Conservation (phyloP, 2,113 vertebrate species). For the Jaculus jaculus region DNA sequence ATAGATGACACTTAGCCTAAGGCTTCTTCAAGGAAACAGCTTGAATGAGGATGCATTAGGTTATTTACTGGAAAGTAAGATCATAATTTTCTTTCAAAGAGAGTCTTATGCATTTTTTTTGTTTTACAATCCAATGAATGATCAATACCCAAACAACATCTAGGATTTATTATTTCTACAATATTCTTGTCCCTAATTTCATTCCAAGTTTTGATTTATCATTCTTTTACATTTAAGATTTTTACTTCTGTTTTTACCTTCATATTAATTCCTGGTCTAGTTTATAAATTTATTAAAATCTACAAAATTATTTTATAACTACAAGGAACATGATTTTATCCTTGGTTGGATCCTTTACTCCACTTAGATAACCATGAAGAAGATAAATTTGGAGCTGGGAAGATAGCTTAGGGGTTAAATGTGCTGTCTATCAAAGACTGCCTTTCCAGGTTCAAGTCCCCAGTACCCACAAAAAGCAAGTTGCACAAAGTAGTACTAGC, state of each 20-base stretch:
- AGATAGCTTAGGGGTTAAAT: no score
- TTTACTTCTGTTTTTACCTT: background rate
- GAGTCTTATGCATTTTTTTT: background rate
- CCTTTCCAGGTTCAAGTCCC: no score
- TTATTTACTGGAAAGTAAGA: background rate
- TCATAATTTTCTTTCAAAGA: background rate
- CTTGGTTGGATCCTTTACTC: background rate
- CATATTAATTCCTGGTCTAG: background rate
- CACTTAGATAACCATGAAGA: background rate
- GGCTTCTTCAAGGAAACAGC: background rate
- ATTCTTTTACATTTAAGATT: background rate
- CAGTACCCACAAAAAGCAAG: no score
- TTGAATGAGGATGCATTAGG: background rate
- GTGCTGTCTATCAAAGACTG: no score
- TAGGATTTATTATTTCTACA: no score
- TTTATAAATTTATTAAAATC: background rate
- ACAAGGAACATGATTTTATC: background rate
- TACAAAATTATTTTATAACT: background rate
- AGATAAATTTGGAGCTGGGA: background rate
- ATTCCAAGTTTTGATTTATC: background rate
- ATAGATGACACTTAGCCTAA: background rate
- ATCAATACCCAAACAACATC: background rate
- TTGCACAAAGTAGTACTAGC: no score
- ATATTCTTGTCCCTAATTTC: background rate
- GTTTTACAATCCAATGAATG: background rate